These are phyloP conservation scores for Pseudopodoces humilis DNA, from an alignment of 2,113 vertebrate species.

Conservation along the genomic window DNA sequence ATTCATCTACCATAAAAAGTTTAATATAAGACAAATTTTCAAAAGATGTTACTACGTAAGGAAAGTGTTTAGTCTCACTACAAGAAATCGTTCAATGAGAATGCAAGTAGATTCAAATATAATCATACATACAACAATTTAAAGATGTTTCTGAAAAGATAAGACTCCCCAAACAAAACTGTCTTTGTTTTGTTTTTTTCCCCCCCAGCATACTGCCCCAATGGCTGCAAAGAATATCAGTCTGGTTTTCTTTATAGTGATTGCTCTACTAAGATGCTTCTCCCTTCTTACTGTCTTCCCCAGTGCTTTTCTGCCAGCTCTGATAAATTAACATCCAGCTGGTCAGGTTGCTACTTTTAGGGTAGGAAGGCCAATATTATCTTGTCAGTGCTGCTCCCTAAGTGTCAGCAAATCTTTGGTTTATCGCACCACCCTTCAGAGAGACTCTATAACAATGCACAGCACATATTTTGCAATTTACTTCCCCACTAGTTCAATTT, in stretches of 20 bases:
- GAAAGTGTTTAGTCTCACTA: background rate
- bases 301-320: background rate
- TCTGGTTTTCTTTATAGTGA: background rate
- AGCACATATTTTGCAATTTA: conserved; percentile 9
- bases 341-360: background rate
- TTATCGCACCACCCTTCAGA: background rate
- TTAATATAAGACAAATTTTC: background rate
- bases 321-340: background rate
- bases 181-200: background rate
- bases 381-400: background rate
- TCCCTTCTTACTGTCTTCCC: background rate
- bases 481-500: background rate
- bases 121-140: background rate
- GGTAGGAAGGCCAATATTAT: background rate
- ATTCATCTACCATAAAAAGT: background rate
- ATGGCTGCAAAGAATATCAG: background rate
- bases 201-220: background rate
- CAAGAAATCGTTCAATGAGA: background rate
- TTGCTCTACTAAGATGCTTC: background rate
- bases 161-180: background rate
- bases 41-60: background rate
- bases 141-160: background rate
- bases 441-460: background rate
- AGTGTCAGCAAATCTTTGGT: conserved; percentile 13
- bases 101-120: background rate